These are phyloP conservation scores for Ornithorhynchus anatinus DNA, from an alignment of 2,113 vertebrate genomes.

Conservation along the genomic window DNA sequence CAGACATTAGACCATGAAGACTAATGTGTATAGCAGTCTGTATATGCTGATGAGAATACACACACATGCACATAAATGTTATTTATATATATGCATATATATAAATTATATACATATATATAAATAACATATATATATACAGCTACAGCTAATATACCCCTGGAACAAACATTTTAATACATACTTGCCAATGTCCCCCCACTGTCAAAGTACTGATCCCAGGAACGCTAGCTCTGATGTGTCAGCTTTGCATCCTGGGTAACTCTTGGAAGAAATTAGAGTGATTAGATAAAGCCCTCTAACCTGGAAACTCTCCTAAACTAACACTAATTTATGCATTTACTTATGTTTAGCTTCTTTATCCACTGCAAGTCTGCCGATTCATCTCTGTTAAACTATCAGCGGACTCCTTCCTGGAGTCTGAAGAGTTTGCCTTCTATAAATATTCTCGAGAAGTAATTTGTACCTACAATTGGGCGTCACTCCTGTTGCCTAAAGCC, in stretches of 20 bases:
- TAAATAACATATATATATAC: background rate
- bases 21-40: background rate
- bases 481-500: constrained; percentile 50
- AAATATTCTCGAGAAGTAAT: constrained; percentile 68
- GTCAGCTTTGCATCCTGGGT: constrained; percentile 37
- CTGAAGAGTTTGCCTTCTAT: constrained; percentile 56
- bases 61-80: background rate
- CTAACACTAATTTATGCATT: constrained; percentile 25
- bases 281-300: constrained; percentile 17
- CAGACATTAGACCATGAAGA: background rate
- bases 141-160: background rate
- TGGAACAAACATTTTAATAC: background rate
- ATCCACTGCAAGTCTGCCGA: constrained; percentile 35
- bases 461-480: constrained; percentile 64
- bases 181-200: background rate
- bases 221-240: constrained; percentile 26
- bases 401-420: constrained; percentile 14
- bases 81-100: background rate
- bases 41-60: no score
- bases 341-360: constrained; percentile 25
- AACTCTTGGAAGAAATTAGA: constrained; percentile 13
- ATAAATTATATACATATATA: background rate
- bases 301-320: constrained; percentile 41
- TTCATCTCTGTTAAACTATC: constrained; percentile 41
- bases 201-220: constrained; percentile 1